Percentiles rank a stretch among this genome's conserved stretches.
phyloP scores from a whole-genome alignment of 2,113 vertebrate species.

The Mobula birostris region DNA sequence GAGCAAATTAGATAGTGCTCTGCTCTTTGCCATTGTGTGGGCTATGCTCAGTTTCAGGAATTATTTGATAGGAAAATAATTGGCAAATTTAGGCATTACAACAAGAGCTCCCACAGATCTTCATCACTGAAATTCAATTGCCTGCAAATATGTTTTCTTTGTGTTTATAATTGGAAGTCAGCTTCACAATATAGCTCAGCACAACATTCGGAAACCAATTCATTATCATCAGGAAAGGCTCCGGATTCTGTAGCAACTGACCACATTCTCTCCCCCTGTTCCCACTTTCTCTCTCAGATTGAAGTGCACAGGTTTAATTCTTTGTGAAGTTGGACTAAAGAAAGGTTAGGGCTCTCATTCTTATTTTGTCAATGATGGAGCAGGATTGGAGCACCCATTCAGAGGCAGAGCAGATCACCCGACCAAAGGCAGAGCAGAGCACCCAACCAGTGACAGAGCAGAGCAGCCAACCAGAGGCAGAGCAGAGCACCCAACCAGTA shows the following conservation, averaged over 20 bases:
- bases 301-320: not conserved
- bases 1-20: not conserved
- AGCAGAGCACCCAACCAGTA: too few relatives aligned
- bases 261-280: not conserved
- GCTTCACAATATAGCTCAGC: not conserved
- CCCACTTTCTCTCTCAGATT: not conserved
- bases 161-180: not conserved
- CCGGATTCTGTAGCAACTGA: not conserved
- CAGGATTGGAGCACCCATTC: not conserved
- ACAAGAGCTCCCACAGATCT: not conserved
- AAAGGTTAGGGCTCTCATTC: not conserved
- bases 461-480: too few relatives aligned
- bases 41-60: not conserved
- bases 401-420: too few relatives aligned
- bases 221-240: not conserved
- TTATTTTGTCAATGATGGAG: not conserved
- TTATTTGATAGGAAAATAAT: not conserved
- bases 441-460: too few relatives aligned
- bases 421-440: too few relatives aligned
- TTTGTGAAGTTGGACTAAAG: not conserved
- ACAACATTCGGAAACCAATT: not conserved
- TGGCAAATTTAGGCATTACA: not conserved
- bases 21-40: not conserved
- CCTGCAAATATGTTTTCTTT: not conserved
- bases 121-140: not conserved